phyloP scores from a whole-genome alignment of 1,140 invertebrate species.

The Caerostris extrusa region DNA sequence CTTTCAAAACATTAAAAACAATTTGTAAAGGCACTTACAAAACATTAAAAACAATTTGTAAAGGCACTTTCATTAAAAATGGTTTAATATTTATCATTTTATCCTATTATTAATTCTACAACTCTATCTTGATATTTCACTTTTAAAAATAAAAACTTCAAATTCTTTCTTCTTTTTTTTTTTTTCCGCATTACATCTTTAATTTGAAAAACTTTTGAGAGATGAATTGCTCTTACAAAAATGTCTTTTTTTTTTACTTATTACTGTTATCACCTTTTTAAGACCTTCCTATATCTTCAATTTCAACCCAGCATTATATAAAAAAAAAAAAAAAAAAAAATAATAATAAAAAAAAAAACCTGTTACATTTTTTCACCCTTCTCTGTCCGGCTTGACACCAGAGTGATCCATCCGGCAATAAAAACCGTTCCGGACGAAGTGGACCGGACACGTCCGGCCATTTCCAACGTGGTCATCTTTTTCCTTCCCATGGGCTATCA shows the following conservation, averaged over 20 bases:
- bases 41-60: too few relatives aligned
- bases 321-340: not conserved
- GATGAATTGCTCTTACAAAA: too few relatives aligned
- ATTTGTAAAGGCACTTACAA: too few relatives aligned
- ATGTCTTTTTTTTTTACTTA: not conserved
- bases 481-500: slow-evolving; percentile 1
- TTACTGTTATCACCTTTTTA: not conserved
- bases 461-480: not conserved
- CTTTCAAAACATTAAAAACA: too few relatives aligned
- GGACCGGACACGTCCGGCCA: slow-evolving; percentile 27
- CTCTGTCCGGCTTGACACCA: not conserved
- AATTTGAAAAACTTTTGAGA: too few relatives aligned
- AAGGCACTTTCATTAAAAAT: too few relatives aligned
- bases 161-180: too few relatives aligned
- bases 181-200: too few relatives aligned
- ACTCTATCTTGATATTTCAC: too few relatives aligned
- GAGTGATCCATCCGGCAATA: slow-evolving; percentile 37
- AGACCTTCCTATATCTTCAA: not conserved
- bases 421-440: slow-evolving; percentile 41
- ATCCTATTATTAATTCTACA: too few relatives aligned
- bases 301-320: not conserved
- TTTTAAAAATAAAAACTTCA: too few relatives aligned
- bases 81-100: too few relatives aligned
- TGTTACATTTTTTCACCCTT: not conserved
- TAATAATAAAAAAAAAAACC: slow-evolving; percentile 1